These are phyloP conservation scores for Hypanus sabinus DNA, from an alignment of 2,113 vertebrate genomes.

Conservation along the genomic window DNA sequence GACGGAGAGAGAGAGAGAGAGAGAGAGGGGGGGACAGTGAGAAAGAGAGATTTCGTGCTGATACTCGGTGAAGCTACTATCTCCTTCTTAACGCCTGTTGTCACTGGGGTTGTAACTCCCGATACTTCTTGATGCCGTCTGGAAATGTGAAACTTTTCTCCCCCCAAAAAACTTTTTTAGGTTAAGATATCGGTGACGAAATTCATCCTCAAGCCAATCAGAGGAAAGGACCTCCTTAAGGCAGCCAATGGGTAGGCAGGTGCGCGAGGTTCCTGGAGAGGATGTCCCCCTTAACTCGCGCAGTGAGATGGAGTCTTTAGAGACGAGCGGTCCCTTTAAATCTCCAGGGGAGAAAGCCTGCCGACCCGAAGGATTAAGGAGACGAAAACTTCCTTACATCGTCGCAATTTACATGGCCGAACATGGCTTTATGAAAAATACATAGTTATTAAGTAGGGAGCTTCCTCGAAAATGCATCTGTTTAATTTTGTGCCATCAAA, in stretches of 20 bases:
- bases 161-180: background rate
- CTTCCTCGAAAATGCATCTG: background rate
- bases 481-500: background rate
- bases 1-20: background rate
- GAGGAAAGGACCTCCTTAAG: background rate
- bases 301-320: background rate
- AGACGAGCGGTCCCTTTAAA: slow-evolving; percentile 16
- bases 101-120: background rate
- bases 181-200: slow-evolving; percentile 16
- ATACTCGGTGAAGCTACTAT: too few relatives aligned
- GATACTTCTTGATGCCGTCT: background rate
- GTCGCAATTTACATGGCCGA: background rate
- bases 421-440: background rate
- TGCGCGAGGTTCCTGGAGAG: background rate
- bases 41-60: background rate
- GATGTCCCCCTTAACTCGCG: background rate
- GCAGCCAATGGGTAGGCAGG: background rate
- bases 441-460: too few relatives aligned
- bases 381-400: background rate
- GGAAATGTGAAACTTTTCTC: background rate
- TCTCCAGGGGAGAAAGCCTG: background rate
- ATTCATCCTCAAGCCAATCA: background rate
- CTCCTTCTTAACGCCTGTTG: background rate
- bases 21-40: background rate
- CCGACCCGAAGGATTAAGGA: background rate